These are phyloP conservation scores for Spodoptera picta DNA, from an alignment of 2,888 invertebrate species.

Conservation along the genomic window DNA sequence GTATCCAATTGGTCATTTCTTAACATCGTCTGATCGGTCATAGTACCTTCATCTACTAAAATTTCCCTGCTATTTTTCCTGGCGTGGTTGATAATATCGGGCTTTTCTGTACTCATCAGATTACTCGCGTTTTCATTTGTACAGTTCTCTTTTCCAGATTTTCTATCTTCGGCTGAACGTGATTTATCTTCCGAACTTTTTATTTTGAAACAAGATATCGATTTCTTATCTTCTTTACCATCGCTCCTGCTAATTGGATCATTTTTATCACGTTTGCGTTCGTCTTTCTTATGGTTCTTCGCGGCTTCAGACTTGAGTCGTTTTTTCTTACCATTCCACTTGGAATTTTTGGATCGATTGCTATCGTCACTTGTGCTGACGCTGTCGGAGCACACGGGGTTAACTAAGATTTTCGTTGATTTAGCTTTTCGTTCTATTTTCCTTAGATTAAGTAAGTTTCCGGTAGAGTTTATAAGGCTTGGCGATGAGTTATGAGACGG, in stretches of 20 bases:
- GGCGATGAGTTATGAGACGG: constrained; percentile 76
- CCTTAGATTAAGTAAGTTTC: constrained; percentile 79
- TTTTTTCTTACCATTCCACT: constrained; percentile 86
- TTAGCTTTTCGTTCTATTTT: constrained; percentile 84
- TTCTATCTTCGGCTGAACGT: constrained; percentile 77
- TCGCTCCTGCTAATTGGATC: constrained; percentile 77
- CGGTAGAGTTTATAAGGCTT: constrained; percentile 73
- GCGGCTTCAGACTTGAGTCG: constrained; percentile 74
- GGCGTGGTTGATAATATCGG: constrained; percentile 82
- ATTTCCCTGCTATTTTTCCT: constrained; percentile 75
- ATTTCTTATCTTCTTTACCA: constrained; percentile 80
- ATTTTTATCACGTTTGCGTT: constrained; percentile 71
- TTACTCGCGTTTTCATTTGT: constrained; percentile 83
- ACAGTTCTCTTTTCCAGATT: constrained; percentile 80
- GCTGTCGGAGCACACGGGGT: constrained; percentile 83
- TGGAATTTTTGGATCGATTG: constrained; percentile 76
- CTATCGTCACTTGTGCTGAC: constrained; percentile 82
- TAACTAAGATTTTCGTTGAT: constrained; percentile 85
- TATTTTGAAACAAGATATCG: constrained; percentile 86
- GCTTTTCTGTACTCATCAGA: constrained; percentile 74
- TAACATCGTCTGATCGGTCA: constrained; percentile 71
- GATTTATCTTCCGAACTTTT: constrained; percentile 82
- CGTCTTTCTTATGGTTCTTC: constrained; percentile 67
- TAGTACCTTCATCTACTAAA: constrained; percentile 76
- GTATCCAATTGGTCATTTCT: constrained; percentile 72